Base-by-base conservation (phyloP, 2,888 invertebrate species). In the Tanytarsus gracilentus region DNA sequence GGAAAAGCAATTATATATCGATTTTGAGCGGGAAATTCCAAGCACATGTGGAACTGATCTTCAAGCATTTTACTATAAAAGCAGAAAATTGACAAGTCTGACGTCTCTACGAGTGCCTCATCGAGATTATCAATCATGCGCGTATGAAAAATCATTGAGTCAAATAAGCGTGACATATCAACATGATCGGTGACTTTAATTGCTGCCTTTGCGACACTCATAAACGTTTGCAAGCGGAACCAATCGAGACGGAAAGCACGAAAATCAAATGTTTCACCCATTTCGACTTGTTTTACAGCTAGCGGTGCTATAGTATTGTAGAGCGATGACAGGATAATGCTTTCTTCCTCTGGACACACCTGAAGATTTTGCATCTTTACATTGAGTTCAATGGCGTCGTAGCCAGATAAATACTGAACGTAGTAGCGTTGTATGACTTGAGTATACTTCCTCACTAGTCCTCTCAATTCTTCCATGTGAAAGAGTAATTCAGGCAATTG, bases 11-110 rank as follows among this genome's bases (percentile, higher is more conserved):
- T 90, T 64, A 97, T 96, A 71, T 90, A 99, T 40, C 99, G 84
- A 74, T 95, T 95, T 75, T 99, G 99, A 21, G 97, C 96, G 27
- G 99, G 98, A 71, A 99, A 96, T 72, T 98, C 97, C 65, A 99
- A 78, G 74, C 98, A 98, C 91, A 95, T 93, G 69, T 95, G 95
- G 72, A 99, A 98, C 73, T 98, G 97, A 68, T 91, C 94, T 72
- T 98, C 95, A 75, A 98, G 97, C 72, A 94, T 90, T 76, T 91
- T 88, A 68, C 86, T 95, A 73, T 96, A 97, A 71, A 98, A 98
- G 72, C 98, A 99, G 72, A 98, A 98, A 64, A 98, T 85, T 0
- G 97, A 97, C 16, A 99, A 78, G 77, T 99, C 98, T 0, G 97
- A 96, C 2, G 96, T 93, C 74, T 99, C 98, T 1, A 90, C 87